These are phyloP conservation scores for Carpatolechia fugitivella DNA, from an alignment of 2,888 invertebrate genomes.

Conservation along the genomic window DNA sequence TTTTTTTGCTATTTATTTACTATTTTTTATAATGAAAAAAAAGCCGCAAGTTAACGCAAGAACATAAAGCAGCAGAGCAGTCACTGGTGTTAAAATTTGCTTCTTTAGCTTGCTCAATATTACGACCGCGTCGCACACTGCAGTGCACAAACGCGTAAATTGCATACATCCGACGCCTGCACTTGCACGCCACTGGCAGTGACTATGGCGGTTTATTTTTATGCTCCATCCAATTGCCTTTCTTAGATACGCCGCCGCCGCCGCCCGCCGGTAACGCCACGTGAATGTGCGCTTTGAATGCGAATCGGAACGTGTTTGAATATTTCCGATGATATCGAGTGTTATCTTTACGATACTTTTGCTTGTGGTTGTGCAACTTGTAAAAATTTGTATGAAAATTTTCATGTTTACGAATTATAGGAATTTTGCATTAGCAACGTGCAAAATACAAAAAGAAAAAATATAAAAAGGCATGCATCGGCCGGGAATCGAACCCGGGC, in stretches of 20 bases:
- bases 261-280: conserved; percentile 28
- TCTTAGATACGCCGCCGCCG: neutral
- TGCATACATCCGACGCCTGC: conserved; percentile 41
- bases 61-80: no score
- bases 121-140: conserved; percentile 16
- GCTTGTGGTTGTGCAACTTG: neutral
- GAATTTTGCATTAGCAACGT: neutral
- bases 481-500: conserved; percentile 57
- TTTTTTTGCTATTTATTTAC: no score
- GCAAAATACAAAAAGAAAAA: neutral
- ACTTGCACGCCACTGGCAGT: no score
- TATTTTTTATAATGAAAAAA: no score
- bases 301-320: conserved; percentile 23
- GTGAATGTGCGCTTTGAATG: conserved; percentile 42
- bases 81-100: neutral
- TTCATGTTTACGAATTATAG: no score
- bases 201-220: conserved; percentile 21
- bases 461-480: conserved; percentile 28
- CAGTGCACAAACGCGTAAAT: conserved; percentile 33
- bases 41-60: no score
- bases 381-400: no score
- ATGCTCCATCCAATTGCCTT: neutral
- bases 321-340: conserved; percentile 17
- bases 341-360: neutral
- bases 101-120: neutral